Evolutionary conservation across 2,888 invertebrate species (phyloP), one percentile per base, ranked within the genome.

Genomic region (Melangyna quadrimaculata): DNA sequence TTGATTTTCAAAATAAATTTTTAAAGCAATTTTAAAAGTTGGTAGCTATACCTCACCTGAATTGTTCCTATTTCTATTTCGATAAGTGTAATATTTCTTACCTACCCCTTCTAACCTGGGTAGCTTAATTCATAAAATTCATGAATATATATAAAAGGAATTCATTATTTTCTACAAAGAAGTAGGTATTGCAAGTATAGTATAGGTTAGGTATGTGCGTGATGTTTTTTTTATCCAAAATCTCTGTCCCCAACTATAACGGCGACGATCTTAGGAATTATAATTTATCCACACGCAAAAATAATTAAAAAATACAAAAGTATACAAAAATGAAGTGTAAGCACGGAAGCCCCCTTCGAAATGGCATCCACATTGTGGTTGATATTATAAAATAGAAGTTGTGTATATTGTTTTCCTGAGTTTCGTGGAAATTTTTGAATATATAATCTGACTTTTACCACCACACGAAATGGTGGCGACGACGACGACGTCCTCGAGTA

Each of bases 261-360:
- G 53, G 69, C 48, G 53, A 55, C 65, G 51, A 77, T 77, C 78
- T 72, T 10, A 72, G 67, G 71, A 78, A 83, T 83, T 83, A 83
- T 65, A 55, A 59, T 14, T 59, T 51, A 83, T 74, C 78, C 73
- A 79, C 83, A 78, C 83, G 83, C 83, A 83, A 83, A 78, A 78
- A 48, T 83, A 83, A 83, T 79, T 83, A 74, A 78, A 82, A 81
- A 77, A 57, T 72, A 77, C 57, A 69, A 78, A 74, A 74, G 45
- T 78, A n/a, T n/a, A n/a, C n/a, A 74, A 79, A 83, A 65, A 83
- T 83, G 78, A 83, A 78, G 65, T 70, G 74, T 55, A 70, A 51
- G 74, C 83, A 83, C 83, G 83, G 83, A 83, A 78, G 19, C 17
- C 37, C 43, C 27, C n/a, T 19, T 55, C 35, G 8, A 37, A 73